phyloP scores from a whole-genome alignment of 2,797 vertebrate genomes.

The Pampus argenteus region DNA sequence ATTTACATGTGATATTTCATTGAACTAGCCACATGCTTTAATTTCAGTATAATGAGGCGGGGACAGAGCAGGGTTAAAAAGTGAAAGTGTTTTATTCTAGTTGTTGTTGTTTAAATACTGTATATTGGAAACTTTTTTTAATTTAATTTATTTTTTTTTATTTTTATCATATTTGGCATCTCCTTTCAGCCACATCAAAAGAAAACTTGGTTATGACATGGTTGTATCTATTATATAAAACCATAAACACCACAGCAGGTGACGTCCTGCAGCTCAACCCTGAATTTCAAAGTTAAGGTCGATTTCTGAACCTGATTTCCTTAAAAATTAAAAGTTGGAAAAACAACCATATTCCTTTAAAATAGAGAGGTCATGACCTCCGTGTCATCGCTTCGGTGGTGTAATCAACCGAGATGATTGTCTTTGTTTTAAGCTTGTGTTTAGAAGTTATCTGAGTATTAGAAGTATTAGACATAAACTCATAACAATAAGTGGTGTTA shows the following conservation, averaged over 20 bases:
- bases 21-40: too few species aligned
- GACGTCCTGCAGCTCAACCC: neutral
- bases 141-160: neutral
- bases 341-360: neutral
- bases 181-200: neutral
- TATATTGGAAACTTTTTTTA: too few species aligned
- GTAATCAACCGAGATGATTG: neutral
- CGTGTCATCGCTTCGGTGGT: too few species aligned
- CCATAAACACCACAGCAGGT: neutral
- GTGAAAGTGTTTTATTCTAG: neutral
- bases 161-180: neutral
- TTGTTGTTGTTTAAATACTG: neutral
- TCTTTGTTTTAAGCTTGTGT: neutral
- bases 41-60: neutral
- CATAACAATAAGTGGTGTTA: neutral
- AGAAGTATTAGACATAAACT: neutral
- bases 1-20: constrained; percentile 15
- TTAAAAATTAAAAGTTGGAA: neutral
- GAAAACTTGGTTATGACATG: neutral
- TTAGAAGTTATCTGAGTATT: neutral
- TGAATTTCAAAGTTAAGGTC: neutral
- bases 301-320: too few species aligned
- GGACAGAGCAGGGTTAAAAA: neutral
- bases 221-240: too few species aligned
- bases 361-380: neutral